Evolutionary conservation across 2,113 vertebrate species (phyloP).

Genomic region (Tychaedon coryphoeus): DNA sequence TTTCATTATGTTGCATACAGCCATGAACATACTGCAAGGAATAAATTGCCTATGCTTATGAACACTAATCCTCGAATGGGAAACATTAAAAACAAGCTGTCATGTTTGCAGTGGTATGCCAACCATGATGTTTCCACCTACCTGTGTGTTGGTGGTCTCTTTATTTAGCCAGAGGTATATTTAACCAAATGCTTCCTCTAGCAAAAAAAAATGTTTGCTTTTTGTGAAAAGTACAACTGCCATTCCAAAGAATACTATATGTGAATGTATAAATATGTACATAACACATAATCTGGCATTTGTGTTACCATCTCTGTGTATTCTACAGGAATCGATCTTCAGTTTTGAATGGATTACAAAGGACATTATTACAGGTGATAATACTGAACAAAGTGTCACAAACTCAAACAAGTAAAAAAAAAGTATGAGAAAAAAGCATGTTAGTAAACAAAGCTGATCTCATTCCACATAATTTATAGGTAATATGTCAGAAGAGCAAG

Average conservation of each 20-base stretch:
- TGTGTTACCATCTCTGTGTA: background rate
- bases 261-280: background rate
- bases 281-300: background rate
- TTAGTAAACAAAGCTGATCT: background rate
- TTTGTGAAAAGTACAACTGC: background rate
- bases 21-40: background rate
- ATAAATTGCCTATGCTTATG: background rate
- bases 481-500: background rate
- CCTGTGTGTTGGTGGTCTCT: background rate
- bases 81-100: conserved; percentile 14
- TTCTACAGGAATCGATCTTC: background rate
- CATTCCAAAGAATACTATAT: background rate
- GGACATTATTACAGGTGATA: background rate
- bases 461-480: background rate
- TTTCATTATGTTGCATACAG: background rate
- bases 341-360: background rate
- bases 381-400: background rate
- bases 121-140: background rate
- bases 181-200: background rate
- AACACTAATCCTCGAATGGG: background rate
- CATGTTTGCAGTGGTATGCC: background rate
- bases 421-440: background rate
- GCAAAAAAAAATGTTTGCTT: background rate
- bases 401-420: background rate
- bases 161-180: background rate